Percentiles rank a stretch among this genome's conserved stretches.
phyloP scores from a whole-genome alignment of 2,888 invertebrate species.

The Eumerus sabulonum region DNA sequence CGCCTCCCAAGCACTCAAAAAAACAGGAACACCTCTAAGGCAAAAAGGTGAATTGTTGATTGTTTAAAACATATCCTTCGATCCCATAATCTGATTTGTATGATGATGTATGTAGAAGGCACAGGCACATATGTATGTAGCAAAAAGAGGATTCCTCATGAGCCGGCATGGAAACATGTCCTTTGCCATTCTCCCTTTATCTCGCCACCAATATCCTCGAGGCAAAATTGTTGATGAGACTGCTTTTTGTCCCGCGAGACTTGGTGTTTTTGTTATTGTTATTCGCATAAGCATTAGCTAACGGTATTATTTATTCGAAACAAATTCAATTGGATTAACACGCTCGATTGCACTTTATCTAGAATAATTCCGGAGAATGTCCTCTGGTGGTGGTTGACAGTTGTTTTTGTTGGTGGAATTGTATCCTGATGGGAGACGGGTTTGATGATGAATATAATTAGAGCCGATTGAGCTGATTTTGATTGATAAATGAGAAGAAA shows the following conservation, averaged over 20 bases:
- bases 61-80: slow-evolving; percentile 62
- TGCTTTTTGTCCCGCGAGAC: slow-evolving; percentile 15
- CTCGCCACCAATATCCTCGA: slow-evolving; percentile 25
- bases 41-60: slow-evolving; percentile 58
- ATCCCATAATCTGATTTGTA: slow-evolving; percentile 68
- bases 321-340: slow-evolving; percentile 77
- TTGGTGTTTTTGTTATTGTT: slow-evolving; percentile 41
- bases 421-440: too few relatives aligned
- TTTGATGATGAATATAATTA: too few relatives aligned
- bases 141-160: slow-evolving; percentile 39
- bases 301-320: slow-evolving; percentile 75
- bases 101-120: slow-evolving; percentile 64
- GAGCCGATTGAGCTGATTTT: too few relatives aligned
- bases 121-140: slow-evolving; percentile 5
- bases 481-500: too few relatives aligned
- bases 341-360: slow-evolving; percentile 71
- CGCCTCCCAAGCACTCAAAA: slow-evolving; percentile 13
- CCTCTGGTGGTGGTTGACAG: slow-evolving; percentile 25
- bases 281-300: slow-evolving; percentile 58
- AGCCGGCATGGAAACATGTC: neutral
- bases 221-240: slow-evolving; percentile 56
- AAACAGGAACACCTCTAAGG: slow-evolving; percentile 23
- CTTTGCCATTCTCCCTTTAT: neutral
- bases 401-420: too few relatives aligned
- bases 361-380: slow-evolving; percentile 42